phyloP scores from a whole-genome alignment of 2,797 vertebrate genomes.

The Chelonia mydas region DNA sequence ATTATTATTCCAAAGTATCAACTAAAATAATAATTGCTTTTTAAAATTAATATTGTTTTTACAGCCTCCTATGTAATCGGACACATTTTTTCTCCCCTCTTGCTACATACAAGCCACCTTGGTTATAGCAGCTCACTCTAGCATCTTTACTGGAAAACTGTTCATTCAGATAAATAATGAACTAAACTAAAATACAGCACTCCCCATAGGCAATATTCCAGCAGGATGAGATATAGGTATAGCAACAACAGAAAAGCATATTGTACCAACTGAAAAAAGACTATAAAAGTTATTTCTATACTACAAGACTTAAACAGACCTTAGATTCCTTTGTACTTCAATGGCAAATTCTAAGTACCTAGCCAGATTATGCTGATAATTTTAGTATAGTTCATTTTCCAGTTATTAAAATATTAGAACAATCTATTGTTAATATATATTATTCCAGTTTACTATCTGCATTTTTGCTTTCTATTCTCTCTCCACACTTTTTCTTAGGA shows the following conservation, averaged over 20 bases:
- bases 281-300: background rate
- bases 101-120: background rate
- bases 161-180: background rate
- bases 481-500: accelerated
- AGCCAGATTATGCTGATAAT: background rate
- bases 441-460: background rate
- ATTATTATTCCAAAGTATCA: background rate
- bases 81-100: background rate
- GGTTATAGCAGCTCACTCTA: background rate
- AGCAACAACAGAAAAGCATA: background rate
- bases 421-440: background rate
- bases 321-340: background rate
- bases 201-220: background rate
- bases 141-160: background rate
- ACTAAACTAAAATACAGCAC: background rate
- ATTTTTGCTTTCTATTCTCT: background rate
- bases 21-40: background rate
- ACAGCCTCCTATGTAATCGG: background rate
- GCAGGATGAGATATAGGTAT: background rate
- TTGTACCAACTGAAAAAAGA: background rate
- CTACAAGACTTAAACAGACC: background rate
- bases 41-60: background rate
- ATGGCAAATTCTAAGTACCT: background rate
- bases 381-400: background rate
- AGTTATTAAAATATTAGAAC: background rate